Evolutionary conservation across 2,888 invertebrate species (phyloP), one percentile per base, ranked within the genome.

Genomic region (Rugalucina vietnamica): DNA sequence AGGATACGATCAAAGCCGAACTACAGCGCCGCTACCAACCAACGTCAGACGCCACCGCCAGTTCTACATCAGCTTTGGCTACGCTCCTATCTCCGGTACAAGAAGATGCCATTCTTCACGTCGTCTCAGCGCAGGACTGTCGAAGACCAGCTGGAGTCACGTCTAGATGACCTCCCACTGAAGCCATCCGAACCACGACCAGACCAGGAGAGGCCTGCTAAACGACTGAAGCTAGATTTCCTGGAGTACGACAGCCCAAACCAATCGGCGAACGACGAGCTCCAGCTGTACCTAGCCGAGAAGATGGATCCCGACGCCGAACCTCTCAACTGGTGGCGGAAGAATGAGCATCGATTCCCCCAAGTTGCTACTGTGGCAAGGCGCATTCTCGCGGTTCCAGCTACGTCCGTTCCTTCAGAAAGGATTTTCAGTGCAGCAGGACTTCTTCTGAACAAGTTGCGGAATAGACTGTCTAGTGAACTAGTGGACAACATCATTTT

Each of bases 41-140:
- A 21, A 34, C 14, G 18, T 10, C 0, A 29, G 1, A 39, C n/a
- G 18, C 24, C 1, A 54, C 75, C n/a, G 57, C 54, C 14, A 57
- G n/a, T n/a, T n/a, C n/a, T n/a, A n/a, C n/a, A n/a, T n/a, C n/a
- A n/a, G n/a, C n/a, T n/a, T n/a, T n/a, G n/a, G n/a, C n/a, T n/a
- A n/a, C n/a, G n/a, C n/a, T n/a, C n/a, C n/a, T n/a, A n/a, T 43
- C 72, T 50, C 3, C 36, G 65, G 0, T 80, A 54, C 76, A 83
- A 83, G 27, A 32, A 65, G 1, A 43, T 83, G 43, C 72, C 76
- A 0, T 79, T 83, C 72, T 34, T 83, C 5, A 49, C 71, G 12
- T 10, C 12, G 0, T 21, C 72, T 50, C 84, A 80, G 69, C 49
- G 77, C 14, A 50, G 29, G 24, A 34, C n/a, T 10, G 43, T 77